Base-by-base conservation (phyloP, 2,888 invertebrate genomes). In the Alentia gelatinosa region DNA sequence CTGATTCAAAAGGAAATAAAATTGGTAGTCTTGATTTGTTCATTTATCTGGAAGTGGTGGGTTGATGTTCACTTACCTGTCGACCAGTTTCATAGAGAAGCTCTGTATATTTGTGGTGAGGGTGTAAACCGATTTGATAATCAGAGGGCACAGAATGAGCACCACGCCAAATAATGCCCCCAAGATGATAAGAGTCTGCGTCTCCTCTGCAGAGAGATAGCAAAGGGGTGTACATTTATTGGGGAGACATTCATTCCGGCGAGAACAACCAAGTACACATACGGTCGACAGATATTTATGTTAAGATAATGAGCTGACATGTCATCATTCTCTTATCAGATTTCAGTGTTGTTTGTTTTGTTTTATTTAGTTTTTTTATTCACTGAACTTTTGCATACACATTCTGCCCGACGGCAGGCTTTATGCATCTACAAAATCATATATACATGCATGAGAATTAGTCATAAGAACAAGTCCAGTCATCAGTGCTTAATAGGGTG, bases 51-150 rank as follows among this genome's bases (percentile, higher is more conserved):
- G n/a, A n/a, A n/a, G n/a, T n/a, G n/a, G n/a, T n/a, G n/a, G n/a
- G n/a, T n/a, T n/a, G n/a, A n/a, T n/a, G 63, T n/a, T 7, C 30
- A 3, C 86, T 35, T 47, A 86, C 86, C 86, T 86, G 1, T 40
- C 86, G 5, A 86, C 86, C n/a, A 86, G 86, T n/a, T 19, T 42
- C n/a, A 86, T 86, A 33, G 86, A 86, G 47, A n/a, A 86, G 15
- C 47, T 33, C 35, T 86, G 86, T 1, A 86, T 86, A 30, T 47
- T 30, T 5, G 47, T 35, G 42, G 86, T 86, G 47, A 86, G 47
- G 47, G 30, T 86, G 42, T 86, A 47, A 1, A 86, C 86, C 9
- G 47, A 42, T 30, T 86, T 86, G 26, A 86, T 30, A 12, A 86
- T 86, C 5, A 86, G 0, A 4, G 86, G 86, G 86, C 42, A 86